Percentiles rank a stretch among this genome's conserved stretches.
Conservation (phyloP, 2,888 invertebrate genomes). For the Drosophila putrida region DNA sequence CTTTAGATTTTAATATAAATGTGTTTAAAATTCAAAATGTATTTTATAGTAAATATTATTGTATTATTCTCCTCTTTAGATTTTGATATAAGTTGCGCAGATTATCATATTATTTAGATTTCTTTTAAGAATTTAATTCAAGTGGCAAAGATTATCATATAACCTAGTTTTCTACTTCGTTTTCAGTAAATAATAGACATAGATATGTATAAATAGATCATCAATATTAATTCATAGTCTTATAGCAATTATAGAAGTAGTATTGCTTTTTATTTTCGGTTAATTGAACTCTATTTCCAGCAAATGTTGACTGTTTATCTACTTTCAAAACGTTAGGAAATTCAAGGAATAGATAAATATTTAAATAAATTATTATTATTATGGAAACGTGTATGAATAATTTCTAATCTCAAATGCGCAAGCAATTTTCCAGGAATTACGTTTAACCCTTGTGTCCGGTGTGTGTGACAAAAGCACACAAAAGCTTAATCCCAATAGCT, state of each 20-base stretch:
- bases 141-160: neutral
- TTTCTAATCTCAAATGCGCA: neutral
- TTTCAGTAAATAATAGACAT: neutral
- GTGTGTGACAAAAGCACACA: neutral
- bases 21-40: no score
- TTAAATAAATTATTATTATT: neutral
- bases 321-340: neutral
- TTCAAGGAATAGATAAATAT: constrained; percentile 1
- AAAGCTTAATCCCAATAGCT: neutral
- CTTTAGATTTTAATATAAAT: no score
- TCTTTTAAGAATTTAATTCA: neutral
- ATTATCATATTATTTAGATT: no score
- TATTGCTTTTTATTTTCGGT: neutral
- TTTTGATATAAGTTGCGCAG: no score
- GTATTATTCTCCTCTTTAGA: no score
- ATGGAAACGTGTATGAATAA: neutral
- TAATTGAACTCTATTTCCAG: neutral
- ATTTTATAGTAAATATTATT: no score
- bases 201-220: no score
- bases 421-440: neutral
- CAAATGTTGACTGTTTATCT: neutral
- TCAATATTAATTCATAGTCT: no score
- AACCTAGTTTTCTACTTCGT: neutral
- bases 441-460: neutral
- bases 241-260: neutral